Conservation (phyloP, 2,888 invertebrate species). For the Isotomurus palustris region DNA sequence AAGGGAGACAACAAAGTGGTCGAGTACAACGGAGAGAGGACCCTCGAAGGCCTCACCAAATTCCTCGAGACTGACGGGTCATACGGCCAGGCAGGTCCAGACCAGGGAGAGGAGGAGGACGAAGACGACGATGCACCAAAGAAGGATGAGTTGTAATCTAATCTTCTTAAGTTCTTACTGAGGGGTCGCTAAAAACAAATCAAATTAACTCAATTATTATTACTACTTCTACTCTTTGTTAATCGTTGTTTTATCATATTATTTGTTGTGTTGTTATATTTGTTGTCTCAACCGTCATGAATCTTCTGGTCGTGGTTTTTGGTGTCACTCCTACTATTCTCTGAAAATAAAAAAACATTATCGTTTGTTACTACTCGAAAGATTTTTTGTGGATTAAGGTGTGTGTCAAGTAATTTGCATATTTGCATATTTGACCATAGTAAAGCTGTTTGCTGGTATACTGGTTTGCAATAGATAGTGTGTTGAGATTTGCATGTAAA, state of each 20-base stretch:
- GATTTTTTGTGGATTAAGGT: too few relatives aligned
- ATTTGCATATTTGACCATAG: too few relatives aligned
- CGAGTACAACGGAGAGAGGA: conserved; percentile 93
- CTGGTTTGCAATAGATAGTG: too few relatives aligned
- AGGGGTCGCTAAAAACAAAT: neutral
- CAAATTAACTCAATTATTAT: too few relatives aligned
- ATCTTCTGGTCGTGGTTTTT: neutral
- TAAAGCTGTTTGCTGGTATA: too few relatives aligned
- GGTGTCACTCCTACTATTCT: too few relatives aligned
- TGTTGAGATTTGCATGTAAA: too few relatives aligned
- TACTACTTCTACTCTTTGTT: neutral
- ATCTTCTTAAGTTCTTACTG: neutral
- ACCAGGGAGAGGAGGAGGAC: conserved; percentile 60
- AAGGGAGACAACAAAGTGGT: conserved; percentile 86
- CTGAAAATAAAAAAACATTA: too few relatives aligned
- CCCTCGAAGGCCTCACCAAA: conserved; percentile 84
- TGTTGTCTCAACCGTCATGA: neutral
- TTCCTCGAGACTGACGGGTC: conserved; percentile 90
- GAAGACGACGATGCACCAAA: conserved; percentile 69
- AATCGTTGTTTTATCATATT: neutral
- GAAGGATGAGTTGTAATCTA: conserved; percentile 77
- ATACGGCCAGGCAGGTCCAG: conserved; percentile 65
- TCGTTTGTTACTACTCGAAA: too few relatives aligned
- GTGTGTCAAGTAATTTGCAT: too few relatives aligned
- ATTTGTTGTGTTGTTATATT: neutral